These are phyloP conservation scores for Lasioglossum malachurum DNA, from an alignment of 2,888 invertebrate genomes.

Conservation along the genomic window DNA sequence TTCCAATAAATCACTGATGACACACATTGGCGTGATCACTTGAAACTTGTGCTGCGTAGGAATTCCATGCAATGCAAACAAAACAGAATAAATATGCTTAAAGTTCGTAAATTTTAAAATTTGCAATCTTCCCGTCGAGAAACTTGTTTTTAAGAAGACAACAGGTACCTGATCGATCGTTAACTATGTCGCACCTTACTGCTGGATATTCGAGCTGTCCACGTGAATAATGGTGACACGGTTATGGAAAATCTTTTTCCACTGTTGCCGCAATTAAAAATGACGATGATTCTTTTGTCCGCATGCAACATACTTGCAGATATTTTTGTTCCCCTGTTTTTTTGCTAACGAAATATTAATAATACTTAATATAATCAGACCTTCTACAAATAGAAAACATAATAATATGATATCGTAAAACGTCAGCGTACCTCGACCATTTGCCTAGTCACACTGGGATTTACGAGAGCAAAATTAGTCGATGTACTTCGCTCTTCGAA, in stretches of 20 bases:
- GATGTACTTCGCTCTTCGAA: background rate
- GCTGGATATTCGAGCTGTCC: background rate
- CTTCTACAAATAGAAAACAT: background rate
- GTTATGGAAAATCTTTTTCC: slow-evolving; percentile 30
- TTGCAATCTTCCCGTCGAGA: background rate
- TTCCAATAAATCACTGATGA: slow-evolving; percentile 37
- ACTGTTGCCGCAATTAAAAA: slow-evolving; percentile 19
- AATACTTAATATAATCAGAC: background rate
- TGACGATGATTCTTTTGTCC: slow-evolving; percentile 15
- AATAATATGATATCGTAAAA: background rate
- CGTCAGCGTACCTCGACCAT: background rate
- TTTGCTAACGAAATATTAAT: background rate
- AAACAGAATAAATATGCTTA: background rate
- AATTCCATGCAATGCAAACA: slow-evolving; percentile 17
- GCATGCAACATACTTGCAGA: slow-evolving; percentile 17
- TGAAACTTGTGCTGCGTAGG: slow-evolving; percentile 24
- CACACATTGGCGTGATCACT: slow-evolving; percentile 40
- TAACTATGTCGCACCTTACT: background rate
- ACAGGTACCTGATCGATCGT: background rate
- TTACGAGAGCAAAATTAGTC: background rate
- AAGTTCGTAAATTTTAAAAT: background rate
- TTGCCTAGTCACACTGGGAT: background rate
- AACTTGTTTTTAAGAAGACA: background rate
- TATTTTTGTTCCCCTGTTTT: background rate
- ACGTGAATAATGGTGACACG: background rate